Evolutionary conservation across 2,888 invertebrate species (phyloP).

Genomic region (Conchocele bisecta): DNA sequence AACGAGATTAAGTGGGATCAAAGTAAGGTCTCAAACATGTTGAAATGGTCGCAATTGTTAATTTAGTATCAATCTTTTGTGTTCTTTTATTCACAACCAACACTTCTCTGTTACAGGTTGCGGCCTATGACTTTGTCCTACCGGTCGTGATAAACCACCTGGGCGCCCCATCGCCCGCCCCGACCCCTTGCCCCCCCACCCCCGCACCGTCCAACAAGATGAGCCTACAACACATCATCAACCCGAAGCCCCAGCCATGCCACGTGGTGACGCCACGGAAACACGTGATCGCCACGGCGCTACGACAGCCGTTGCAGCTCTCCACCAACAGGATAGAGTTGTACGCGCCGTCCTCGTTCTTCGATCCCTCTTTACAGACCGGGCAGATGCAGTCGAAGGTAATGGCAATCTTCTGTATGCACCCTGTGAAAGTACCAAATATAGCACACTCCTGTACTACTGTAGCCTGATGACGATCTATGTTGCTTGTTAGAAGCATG

Average conservation of each 20-base stretch:
- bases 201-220: conserved; percentile 76
- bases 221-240: conserved; percentile 77
- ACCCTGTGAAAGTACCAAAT: too few relatives aligned
- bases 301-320: conserved; percentile 80
- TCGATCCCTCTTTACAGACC: conserved; percentile 63
- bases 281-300: conserved; percentile 81
- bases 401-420: too few relatives aligned
- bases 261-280: conserved; percentile 77
- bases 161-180: conserved; percentile 76
- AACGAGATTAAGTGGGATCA: background rate
- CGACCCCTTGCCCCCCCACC: conserved; percentile 75
- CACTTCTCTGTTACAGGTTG: conserved; percentile 74
- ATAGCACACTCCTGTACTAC: too few relatives aligned
- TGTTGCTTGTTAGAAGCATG: too few relatives aligned
- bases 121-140: conserved; percentile 82
- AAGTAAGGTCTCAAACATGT: background rate
- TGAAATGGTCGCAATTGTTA: background rate
- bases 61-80: background rate
- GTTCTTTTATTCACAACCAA: background rate
- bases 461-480: too few relatives aligned
- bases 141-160: conserved; percentile 80
- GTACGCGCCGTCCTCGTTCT: conserved; percentile 71
- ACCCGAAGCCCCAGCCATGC: conserved; percentile 74
- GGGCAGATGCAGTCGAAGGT: conserved; percentile 68
- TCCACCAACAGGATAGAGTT: conserved; percentile 78